Evolutionary conservation across 2,113 vertebrate genomes (phyloP).

Genomic region (Gadus chalcogrammus): DNA sequence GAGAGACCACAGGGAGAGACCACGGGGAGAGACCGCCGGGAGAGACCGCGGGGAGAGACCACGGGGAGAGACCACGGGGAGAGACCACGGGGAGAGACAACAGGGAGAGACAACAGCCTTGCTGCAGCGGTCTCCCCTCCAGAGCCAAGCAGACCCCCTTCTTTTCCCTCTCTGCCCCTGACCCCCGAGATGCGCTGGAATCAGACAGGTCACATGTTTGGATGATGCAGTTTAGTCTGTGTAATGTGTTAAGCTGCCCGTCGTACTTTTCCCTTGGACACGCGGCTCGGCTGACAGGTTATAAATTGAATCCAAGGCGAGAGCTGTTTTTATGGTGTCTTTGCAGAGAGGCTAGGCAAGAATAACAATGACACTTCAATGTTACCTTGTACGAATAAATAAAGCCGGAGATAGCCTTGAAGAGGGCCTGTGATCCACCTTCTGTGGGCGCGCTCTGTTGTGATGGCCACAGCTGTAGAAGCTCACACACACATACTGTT

Average conservation of each 20-base stretch:
- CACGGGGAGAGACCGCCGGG: background rate
- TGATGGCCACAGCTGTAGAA: too few relatives aligned
- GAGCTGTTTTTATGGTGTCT: conserved; percentile 48
- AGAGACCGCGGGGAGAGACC: background rate
- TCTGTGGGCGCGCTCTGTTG: too few relatives aligned
- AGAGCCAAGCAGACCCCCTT: background rate
- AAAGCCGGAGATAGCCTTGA: conserved; percentile 45
- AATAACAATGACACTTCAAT: conserved; percentile 71
- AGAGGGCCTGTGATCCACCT: conserved; percentile 34
- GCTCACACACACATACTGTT: too few relatives aligned
- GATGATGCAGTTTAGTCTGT: conserved; percentile 53
- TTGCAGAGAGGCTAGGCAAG: conserved; percentile 56
- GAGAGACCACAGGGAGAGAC: too few relatives aligned
- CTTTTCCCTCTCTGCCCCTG: conserved; percentile 24
- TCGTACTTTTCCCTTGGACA: conserved; percentile 54
- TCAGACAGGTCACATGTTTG: conserved; percentile 40
- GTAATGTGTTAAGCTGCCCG: conserved; percentile 58
- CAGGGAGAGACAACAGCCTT: too few relatives aligned
- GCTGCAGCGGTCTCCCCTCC: too few relatives aligned
- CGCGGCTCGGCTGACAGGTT: conserved; percentile 64
- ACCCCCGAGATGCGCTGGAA: conserved; percentile 28
- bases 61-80: conserved; percentile 10
- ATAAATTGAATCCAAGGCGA: conserved; percentile 69
- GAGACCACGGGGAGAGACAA: background rate
- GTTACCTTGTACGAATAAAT: conserved; percentile 64